These are phyloP conservation scores for Laterallus jamaicensis DNA, from an alignment of 2,113 vertebrate species.

Conservation along the genomic window DNA sequence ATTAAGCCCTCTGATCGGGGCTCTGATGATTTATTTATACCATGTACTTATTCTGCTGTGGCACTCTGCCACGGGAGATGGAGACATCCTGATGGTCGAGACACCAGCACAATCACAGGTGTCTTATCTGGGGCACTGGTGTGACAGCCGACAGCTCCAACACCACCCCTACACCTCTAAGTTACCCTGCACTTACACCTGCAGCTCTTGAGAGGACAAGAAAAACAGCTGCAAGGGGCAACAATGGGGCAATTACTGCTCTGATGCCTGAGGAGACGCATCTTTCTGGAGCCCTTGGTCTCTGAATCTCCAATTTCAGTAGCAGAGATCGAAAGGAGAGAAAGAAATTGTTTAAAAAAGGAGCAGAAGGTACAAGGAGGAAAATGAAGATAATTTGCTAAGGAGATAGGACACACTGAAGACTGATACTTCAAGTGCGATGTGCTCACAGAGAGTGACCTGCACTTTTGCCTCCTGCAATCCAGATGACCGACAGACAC, in stretches of 20 bases:
- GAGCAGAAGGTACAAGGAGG: background rate
- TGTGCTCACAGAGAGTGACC: background rate
- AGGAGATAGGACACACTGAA: background rate
- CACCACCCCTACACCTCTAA: too few relatives aligned
- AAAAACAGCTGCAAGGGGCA: background rate
- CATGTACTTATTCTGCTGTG: background rate
- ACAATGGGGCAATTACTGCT: background rate
- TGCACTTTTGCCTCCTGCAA: background rate
- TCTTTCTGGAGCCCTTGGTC: background rate
- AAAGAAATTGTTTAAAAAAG: background rate
- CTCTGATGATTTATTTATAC: slow-evolving; percentile 38
- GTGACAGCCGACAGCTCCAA: fast-evolving
- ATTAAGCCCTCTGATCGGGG: background rate
- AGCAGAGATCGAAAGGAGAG: background rate
- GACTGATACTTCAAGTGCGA: background rate
- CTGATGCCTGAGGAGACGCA: fast-evolving
- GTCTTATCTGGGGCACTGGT: background rate
- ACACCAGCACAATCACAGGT: background rate
- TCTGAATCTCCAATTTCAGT: background rate
- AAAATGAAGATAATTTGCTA: background rate
- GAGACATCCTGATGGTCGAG: background rate
- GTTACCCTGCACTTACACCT: background rate
- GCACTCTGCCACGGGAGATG: background rate
- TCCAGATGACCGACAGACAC: background rate
- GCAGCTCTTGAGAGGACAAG: background rate